Conservation (phyloP, 2,113 vertebrate genomes). For the Pristiophorus japonicus region DNA sequence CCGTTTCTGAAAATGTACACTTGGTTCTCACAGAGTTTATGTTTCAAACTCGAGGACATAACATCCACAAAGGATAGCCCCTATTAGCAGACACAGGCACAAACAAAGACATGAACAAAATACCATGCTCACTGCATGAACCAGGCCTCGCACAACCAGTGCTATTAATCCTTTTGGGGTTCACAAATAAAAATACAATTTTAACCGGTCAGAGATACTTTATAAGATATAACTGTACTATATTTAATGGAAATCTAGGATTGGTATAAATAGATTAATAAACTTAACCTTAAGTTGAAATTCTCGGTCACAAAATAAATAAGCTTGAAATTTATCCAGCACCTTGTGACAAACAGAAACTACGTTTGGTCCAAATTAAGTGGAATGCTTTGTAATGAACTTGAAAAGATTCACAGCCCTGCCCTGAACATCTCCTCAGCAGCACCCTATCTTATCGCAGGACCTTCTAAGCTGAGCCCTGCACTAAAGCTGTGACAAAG, state of each 20-base stretch:
- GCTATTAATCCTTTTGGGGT: not conserved
- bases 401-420: not conserved
- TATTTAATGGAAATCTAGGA: not conserved
- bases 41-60: not conserved
- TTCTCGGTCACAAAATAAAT: not conserved
- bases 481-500: not conserved
- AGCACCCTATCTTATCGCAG: not conserved
- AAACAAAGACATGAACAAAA: not conserved
- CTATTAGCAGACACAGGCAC: not conserved
- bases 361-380: not conserved
- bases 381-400: not conserved
- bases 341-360: not conserved
- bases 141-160: not conserved
- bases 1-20: not conserved
- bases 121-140: not conserved
- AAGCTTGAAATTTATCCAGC: not conserved
- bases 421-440: not conserved
- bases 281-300: not conserved
- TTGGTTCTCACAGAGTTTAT: slow-evolving; percentile 1
- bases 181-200: not conserved
- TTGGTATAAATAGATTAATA: not conserved
- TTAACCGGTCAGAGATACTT: not conserved
- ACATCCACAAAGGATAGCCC: not conserved
- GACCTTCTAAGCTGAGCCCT: not conserved
- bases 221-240: not conserved